These are phyloP conservation scores for Nestor notabilis DNA, from an alignment of 2,113 vertebrate genomes.

Conservation along the genomic window DNA sequence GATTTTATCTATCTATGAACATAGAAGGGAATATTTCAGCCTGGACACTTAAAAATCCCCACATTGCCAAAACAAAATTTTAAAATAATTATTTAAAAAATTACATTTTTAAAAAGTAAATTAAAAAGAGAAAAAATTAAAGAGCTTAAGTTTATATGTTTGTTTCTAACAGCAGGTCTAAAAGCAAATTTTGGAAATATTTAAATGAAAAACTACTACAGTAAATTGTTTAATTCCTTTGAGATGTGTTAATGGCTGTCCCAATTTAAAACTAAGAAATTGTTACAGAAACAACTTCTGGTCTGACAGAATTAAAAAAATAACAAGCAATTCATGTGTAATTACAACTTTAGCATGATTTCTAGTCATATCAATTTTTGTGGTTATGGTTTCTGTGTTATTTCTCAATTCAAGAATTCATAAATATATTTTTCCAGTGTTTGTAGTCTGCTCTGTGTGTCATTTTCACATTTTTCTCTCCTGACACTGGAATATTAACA, in stretches of 20 bases:
- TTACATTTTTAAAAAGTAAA: not conserved
- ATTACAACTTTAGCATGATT: not conserved
- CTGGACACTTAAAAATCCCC: not conserved
- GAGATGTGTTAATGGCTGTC: not conserved
- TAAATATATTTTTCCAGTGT: not conserved
- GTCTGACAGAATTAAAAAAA: not conserved
- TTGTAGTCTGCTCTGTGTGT: not conserved
- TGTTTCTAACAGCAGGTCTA: not conserved
- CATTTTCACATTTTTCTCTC: not conserved
- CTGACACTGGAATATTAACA: not conserved
- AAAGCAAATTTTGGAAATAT: not conserved
- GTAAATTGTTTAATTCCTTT: not conserved
- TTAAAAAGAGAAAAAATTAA: not conserved
- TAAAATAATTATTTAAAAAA: fast-evolving
- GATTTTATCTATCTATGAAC: not conserved
- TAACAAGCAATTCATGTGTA: not conserved
- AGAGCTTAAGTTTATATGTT: not conserved
- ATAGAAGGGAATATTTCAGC: not conserved
- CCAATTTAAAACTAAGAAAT: not conserved
- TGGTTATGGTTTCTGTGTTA: not conserved
- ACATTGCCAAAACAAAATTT: too few species aligned
- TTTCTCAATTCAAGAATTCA: not conserved
- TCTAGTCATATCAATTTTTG: not conserved
- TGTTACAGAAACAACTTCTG: not conserved
- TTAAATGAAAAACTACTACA: not conserved